These are phyloP conservation scores for Amaurobius ferox DNA, from an alignment of 2,888 invertebrate genomes.

Conservation along the genomic window DNA sequence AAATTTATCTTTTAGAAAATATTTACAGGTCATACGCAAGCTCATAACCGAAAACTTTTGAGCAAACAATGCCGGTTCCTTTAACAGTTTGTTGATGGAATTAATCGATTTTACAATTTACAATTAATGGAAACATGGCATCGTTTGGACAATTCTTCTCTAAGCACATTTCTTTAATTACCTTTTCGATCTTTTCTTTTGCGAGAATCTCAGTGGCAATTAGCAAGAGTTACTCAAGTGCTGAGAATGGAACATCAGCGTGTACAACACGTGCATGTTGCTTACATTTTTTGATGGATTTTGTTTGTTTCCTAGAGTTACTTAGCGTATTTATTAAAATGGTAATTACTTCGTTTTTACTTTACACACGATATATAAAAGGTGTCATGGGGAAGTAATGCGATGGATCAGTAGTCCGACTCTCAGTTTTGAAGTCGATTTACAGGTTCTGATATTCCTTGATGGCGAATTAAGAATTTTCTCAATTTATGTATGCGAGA, in stretches of 20 bases:
- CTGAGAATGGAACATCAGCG: slow-evolving; percentile 36
- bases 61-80: slow-evolving; percentile 32
- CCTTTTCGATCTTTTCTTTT: slow-evolving; percentile 56
- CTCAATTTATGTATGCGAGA: too few relatives aligned
- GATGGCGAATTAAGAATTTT: too few relatives aligned
- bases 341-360: not conserved
- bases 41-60: slow-evolving; percentile 33
- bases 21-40: not conserved
- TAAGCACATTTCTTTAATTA: slow-evolving; percentile 68
- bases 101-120: slow-evolving; percentile 65
- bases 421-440: too few relatives aligned
- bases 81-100: slow-evolving; percentile 51
- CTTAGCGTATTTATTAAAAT: not conserved
- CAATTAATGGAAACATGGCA: slow-evolving; percentile 66
- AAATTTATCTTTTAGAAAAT: too few relatives aligned
- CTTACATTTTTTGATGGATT: slow-evolving; percentile 35
- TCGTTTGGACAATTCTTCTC: slow-evolving; percentile 53
- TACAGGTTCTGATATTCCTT: too few relatives aligned
- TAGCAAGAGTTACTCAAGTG: slow-evolving; percentile 27
- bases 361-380: too few relatives aligned
- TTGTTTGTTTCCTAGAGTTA: not conserved
- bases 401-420: too few relatives aligned
- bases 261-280: not conserved
- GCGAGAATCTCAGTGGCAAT: slow-evolving; percentile 37
- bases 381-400: too few relatives aligned